Evolutionary conservation across 2,888 invertebrate genomes (phyloP).

Genomic region (Panzeria rudis): DNA sequence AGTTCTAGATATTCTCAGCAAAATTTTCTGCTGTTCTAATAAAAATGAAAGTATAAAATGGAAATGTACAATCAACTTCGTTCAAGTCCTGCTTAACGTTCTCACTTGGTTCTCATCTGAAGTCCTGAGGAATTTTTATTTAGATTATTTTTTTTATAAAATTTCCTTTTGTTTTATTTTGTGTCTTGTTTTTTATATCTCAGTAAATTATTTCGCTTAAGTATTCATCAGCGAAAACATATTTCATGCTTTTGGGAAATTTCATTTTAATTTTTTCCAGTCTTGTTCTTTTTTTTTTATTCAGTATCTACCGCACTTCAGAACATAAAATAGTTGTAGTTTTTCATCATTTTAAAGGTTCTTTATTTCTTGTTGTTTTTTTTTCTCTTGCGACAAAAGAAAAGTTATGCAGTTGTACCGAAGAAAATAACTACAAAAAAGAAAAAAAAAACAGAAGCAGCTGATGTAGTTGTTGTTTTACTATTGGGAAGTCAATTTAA

Average conservation of each 20-base stretch:
- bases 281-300: conserved; percentile 5
- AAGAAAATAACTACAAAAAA: neutral
- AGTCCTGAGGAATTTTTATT: conserved; percentile 37
- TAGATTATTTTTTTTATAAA: conserved; percentile 30
- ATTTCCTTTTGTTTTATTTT: conserved; percentile 42
- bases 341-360: conserved; percentile 69
- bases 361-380: conserved; percentile 27
- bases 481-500: conserved; percentile 74
- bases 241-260: conserved; percentile 73
- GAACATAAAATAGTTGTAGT: conserved; percentile 67
- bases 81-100: neutral
- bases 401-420: conserved; percentile 72
- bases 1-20: too few relatives aligned
- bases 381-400: conserved; percentile 49
- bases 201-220: conserved; percentile 71
- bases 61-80: neutral
- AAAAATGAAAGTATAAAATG: too few relatives aligned
- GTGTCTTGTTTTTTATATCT: conserved; percentile 51
- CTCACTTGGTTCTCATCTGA: neutral
- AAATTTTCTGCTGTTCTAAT: too few relatives aligned
- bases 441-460: conserved; percentile 48
- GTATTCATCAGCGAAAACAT: conserved; percentile 73
- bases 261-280: conserved; percentile 69
- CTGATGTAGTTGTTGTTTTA: conserved; percentile 70
- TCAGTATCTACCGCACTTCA: conserved; percentile 30